Evolutionary conservation across 2,888 invertebrate genomes (phyloP).

Genomic region (Lepidocyrtinus sp.): DNA sequence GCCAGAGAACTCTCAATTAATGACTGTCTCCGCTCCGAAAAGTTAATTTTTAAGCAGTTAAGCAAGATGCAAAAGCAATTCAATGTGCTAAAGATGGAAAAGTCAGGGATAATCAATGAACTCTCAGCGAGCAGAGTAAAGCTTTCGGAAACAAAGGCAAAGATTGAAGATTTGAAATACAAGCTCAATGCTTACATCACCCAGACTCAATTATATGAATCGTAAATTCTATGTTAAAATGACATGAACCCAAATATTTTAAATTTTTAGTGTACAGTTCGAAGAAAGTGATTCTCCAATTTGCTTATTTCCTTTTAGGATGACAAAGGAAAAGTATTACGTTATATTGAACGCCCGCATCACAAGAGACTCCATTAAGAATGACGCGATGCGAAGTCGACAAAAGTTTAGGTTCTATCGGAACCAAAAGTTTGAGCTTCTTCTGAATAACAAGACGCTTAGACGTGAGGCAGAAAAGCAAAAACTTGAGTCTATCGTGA

Average conservation of each 20-base stretch:
- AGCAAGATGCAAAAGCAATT: slow-evolving; percentile 52
- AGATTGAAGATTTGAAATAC: slow-evolving; percentile 29
- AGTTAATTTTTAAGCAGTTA: slow-evolving; percentile 54
- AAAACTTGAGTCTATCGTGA: slow-evolving; percentile 51
- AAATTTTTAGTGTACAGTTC: too few species aligned
- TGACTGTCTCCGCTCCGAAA: slow-evolving; percentile 62
- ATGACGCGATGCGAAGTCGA: slow-evolving; percentile 62
- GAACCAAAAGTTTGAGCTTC: slow-evolving; percentile 61
- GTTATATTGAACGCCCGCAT: slow-evolving; percentile 64
- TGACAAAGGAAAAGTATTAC: slow-evolving; percentile 61
- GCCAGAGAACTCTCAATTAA: slow-evolving; percentile 62
- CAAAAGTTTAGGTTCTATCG: slow-evolving; percentile 60
- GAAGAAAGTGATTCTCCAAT: too few species aligned
- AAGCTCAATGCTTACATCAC: slow-evolving; percentile 42
- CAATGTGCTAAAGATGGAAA: slow-evolving; percentile 61
- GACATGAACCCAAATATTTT: too few species aligned
- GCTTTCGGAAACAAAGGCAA: slow-evolving; percentile 42
- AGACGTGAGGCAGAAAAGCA: slow-evolving; percentile 60
- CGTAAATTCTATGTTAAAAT: slow-evolving; percentile 18
- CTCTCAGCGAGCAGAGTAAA: slow-evolving; percentile 51
- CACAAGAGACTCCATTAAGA: slow-evolving; percentile 61
- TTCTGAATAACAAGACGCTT: slow-evolving; percentile 57
- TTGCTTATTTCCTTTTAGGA: too few species aligned
- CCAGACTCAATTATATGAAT: slow-evolving; percentile 44
- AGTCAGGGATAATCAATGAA: slow-evolving; percentile 62